phyloP scores from a whole-genome alignment of 2,888 invertebrate genomes.

The Drosophila diplacantha region DNA sequence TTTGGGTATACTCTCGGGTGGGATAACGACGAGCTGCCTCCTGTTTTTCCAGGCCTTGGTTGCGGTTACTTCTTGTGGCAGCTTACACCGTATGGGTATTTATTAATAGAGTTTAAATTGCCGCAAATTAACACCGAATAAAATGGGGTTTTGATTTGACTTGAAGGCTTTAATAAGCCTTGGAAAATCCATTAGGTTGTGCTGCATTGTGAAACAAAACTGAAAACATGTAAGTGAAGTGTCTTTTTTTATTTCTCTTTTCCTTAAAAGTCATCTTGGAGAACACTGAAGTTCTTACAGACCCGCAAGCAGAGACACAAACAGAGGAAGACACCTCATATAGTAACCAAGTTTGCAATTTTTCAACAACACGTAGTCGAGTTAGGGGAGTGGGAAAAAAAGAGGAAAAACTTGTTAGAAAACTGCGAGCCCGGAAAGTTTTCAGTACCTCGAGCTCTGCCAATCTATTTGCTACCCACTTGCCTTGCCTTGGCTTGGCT shows the following conservation, averaged over 20 bases:
- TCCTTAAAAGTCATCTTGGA: constrained; percentile 8
- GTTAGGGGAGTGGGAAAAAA: constrained; percentile 1
- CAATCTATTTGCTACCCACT: constrained; percentile 57
- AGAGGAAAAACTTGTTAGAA: constrained; percentile 35
- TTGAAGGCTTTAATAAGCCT: background rate
- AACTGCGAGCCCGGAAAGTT: constrained; percentile 49
- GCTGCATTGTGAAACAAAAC: background rate
- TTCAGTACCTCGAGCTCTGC: constrained; percentile 48
- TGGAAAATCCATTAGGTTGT: background rate
- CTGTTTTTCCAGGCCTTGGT: constrained; percentile 1
- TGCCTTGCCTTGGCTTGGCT: constrained; percentile 27
- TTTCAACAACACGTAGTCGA: constrained; percentile 46
- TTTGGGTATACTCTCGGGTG: background rate
- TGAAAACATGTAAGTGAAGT: background rate
- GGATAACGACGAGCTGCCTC: background rate
- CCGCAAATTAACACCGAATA: constrained; percentile 1
- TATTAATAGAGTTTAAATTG: constrained; percentile 24
- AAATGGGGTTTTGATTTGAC: background rate
- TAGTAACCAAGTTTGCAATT: constrained; percentile 49
- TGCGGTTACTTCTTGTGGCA: constrained; percentile 25
- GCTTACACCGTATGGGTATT: background rate
- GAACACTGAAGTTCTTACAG: background rate
- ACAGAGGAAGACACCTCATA: constrained; percentile 28
- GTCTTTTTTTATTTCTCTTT: background rate
- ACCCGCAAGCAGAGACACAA: constrained; percentile 14